Conservation (phyloP, 2,113 vertebrate species). For the Centropristis striata region DNA sequence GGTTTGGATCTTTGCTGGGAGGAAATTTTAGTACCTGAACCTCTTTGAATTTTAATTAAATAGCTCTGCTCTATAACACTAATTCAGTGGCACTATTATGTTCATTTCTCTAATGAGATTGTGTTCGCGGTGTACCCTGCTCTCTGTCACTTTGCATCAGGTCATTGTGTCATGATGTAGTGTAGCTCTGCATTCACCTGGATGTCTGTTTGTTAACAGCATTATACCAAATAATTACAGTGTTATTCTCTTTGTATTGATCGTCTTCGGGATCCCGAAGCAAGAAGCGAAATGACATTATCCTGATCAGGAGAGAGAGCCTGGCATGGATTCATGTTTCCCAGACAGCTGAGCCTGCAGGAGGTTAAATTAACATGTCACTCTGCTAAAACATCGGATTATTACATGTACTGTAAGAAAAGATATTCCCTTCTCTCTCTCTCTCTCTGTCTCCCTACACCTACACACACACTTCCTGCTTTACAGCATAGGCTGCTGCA, state of each 20-base stretch:
- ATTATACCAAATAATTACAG: constrained; percentile 32
- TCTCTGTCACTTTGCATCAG: background rate
- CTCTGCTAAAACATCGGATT: constrained; percentile 78
- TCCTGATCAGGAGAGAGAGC: constrained; percentile 38
- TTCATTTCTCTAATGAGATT: background rate
- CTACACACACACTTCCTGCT: constrained; percentile 24
- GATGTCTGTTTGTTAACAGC: constrained; percentile 29
- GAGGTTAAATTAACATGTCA: constrained; percentile 77
- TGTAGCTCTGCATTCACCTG: constrained; percentile 11
- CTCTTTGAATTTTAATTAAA: too few species aligned
- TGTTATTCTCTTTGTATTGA: constrained; percentile 59
- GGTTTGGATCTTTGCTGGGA: too few species aligned
- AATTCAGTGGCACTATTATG: background rate
- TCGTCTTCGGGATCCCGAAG: constrained; percentile 31
- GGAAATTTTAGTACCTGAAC: too few species aligned
- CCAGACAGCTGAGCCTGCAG: constrained; percentile 48
- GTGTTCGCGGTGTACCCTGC: background rate
- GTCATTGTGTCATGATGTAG: constrained; percentile 19
- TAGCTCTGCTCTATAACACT: background rate
- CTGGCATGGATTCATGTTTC: constrained; percentile 48
- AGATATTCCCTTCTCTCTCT: constrained; percentile 4
- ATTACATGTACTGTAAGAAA: constrained; percentile 36
- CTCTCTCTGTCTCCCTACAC: background rate
- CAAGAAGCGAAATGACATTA: constrained; percentile 44
- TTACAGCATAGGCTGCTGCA: constrained; percentile 42